Conservation (phyloP, 2,113 vertebrate species). For the Redunca redunca region DNA sequence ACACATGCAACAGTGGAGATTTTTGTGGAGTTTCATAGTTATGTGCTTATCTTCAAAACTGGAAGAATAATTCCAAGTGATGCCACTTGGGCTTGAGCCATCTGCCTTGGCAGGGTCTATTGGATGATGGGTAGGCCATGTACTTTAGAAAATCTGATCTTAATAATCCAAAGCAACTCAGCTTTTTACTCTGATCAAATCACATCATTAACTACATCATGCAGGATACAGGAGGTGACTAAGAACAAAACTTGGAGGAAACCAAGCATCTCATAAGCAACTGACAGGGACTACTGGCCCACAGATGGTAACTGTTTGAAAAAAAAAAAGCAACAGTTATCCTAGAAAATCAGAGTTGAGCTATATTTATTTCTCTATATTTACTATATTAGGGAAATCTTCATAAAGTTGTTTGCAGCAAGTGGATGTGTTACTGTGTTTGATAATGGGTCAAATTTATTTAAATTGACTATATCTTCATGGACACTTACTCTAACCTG, state of each 20-base stretch:
- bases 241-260: neutral
- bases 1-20: neutral
- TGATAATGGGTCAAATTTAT: neutral
- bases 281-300: neutral
- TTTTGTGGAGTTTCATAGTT: neutral
- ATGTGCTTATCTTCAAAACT: neutral
- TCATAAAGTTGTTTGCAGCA: neutral
- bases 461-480: constrained; percentile 3
- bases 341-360: neutral
- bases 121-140: neutral
- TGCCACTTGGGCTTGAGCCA: neutral
- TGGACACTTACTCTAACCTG: neutral
- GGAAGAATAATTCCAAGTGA: neutral
- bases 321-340: neutral
- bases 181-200: neutral
- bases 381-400: neutral
- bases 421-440: neutral
- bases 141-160: neutral
- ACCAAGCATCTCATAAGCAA: neutral
- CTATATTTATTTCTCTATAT: neutral
- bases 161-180: constrained; percentile 11
- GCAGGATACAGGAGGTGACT: neutral
- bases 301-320: neutral
- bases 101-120: neutral
- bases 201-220: neutral